phyloP scores from a whole-genome alignment of 2,797 vertebrate genomes.

The Hoplostethus atlanticus region DNA sequence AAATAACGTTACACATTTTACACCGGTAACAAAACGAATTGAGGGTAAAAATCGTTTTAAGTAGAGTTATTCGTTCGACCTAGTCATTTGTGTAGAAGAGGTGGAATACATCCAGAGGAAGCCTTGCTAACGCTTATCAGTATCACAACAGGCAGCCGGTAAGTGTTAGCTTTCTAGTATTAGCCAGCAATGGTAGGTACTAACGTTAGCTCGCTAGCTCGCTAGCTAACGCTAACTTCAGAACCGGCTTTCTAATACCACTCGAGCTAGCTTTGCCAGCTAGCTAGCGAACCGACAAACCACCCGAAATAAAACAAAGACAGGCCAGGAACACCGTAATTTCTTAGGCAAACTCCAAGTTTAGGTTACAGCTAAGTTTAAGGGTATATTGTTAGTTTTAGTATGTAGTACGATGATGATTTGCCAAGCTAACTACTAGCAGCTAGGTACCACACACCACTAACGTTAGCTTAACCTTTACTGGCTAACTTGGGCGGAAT shows the following conservation, averaged over 20 bases:
- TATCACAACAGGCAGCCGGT: slow-evolving; percentile 37
- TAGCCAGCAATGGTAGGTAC: slow-evolving; percentile 4
- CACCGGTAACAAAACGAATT: neutral
- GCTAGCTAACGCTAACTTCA: neutral
- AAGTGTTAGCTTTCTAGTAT: slow-evolving; percentile 12
- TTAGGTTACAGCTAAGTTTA: too few species aligned
- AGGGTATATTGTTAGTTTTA: too few species aligned
- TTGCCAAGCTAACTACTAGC: too few species aligned
- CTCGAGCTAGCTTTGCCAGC: slow-evolving; percentile 34
- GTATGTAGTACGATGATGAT: too few species aligned
- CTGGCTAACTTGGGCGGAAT: too few species aligned
- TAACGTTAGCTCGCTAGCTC: slow-evolving; percentile 19
- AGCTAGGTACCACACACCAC: too few species aligned
- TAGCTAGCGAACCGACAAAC: slow-evolving; percentile 12
- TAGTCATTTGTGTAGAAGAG: neutral
- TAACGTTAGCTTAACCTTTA: too few species aligned
- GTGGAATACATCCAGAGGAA: neutral
- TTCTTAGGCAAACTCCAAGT: too few species aligned
- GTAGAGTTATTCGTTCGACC: neutral
- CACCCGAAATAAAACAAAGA: neutral
- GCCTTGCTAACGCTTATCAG: neutral
- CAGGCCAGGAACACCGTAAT: neutral
- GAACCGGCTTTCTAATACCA: neutral
- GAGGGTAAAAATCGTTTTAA: too few species aligned
- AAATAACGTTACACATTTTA: neutral